Percentiles rank a stretch among this genome's conserved stretches.
phyloP scores from a whole-genome alignment of 2,797 vertebrate species.

The Miichthys miiuy region DNA sequence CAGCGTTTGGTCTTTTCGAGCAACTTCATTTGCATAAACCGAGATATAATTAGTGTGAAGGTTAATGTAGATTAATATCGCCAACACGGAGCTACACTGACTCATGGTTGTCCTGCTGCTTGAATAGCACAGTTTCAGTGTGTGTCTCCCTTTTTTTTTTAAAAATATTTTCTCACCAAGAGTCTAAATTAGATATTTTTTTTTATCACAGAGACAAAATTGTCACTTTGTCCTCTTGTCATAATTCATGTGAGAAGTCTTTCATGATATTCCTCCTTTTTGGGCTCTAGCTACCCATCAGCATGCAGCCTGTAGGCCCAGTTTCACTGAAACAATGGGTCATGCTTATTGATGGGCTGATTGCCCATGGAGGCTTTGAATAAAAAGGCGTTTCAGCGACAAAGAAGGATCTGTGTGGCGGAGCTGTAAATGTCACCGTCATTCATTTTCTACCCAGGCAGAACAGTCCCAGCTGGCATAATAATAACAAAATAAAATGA shows the following conservation, averaged over 20 bases:
- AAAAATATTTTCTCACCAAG: neutral
- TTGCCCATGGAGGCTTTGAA: conserved; percentile 74
- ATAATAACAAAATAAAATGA: conserved; percentile 17
- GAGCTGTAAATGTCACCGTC: conserved; percentile 69
- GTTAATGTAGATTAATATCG: conserved; percentile 12
- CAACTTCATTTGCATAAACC: neutral
- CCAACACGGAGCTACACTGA: neutral
- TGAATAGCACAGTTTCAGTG: neutral
- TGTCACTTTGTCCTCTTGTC: neutral
- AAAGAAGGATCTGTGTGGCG: conserved; percentile 75
- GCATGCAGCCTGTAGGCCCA: conserved; percentile 52
- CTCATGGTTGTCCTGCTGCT: neutral
- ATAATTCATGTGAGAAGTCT: conserved; percentile 38
- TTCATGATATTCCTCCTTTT: conserved; percentile 25
- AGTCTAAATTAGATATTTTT: neutral
- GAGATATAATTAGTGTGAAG: conserved; percentile 1
- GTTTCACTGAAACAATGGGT: conserved; percentile 77
- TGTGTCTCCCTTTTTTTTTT: neutral
- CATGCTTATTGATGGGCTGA: conserved; percentile 79
- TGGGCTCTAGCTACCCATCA: conserved; percentile 49
- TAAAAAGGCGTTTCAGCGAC: conserved; percentile 75
- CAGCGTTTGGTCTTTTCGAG: neutral
- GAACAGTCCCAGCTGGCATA: conserved; percentile 28
- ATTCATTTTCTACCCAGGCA: conserved; percentile 52
- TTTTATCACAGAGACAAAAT: neutral